phyloP scores from a whole-genome alignment of 2,888 invertebrate species.

The Tenodera sinensis region DNA sequence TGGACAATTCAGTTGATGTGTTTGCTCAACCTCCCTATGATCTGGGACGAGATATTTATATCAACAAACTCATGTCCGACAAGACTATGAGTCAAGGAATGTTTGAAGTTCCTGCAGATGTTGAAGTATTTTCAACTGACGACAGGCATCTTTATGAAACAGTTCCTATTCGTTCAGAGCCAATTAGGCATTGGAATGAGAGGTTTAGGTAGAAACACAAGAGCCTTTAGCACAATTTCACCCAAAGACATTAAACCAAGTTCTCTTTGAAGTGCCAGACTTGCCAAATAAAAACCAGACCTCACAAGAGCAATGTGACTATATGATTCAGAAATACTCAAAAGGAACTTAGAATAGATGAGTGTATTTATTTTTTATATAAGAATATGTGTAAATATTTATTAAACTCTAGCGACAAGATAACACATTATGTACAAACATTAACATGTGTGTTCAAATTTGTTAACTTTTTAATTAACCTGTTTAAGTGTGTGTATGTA shows the following conservation, averaged over 20 bases:
- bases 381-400: not conserved
- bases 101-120: not conserved
- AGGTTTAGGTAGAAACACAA: not conserved
- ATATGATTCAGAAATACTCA: not conserved
- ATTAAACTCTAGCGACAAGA: not conserved
- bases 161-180: not conserved
- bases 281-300: not conserved
- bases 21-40: not conserved
- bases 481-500: no score
- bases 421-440: not conserved
- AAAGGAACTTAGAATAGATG: not conserved
- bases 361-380: not conserved
- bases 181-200: not conserved
- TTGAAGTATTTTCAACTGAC: slow-evolving; percentile 4
- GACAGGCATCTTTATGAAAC: slow-evolving; percentile 1
- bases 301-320: not conserved
- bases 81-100: not conserved
- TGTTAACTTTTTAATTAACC: not conserved
- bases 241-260: not conserved
- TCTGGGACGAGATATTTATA: not conserved
- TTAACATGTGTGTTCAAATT: not conserved
- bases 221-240: not conserved
- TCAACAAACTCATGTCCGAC: slow-evolving; percentile 1
- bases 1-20: slow-evolving; percentile 2
- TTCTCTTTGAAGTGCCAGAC: not conserved